Evolutionary conservation across 2,797 vertebrate genomes (phyloP), one percentile per base, ranked within the genome.

Genomic region (Diplodus puntazzo): DNA sequence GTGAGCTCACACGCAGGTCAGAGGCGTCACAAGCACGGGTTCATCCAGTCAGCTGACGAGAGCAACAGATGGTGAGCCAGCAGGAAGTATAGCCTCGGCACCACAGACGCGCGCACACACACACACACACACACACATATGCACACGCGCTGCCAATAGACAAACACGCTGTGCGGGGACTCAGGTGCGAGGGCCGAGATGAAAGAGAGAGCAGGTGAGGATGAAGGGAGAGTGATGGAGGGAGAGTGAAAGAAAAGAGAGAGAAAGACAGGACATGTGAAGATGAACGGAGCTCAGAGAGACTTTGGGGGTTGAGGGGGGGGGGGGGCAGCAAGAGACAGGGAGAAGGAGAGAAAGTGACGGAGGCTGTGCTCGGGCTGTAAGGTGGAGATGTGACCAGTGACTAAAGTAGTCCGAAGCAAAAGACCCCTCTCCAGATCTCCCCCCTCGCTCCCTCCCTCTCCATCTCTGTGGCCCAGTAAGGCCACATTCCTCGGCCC

Each of bases 51-150:
- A 92, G 86, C 90, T 92, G 91, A 91, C 25, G 23, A 76, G 50
- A 68, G 87, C 87, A 90, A 90, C 93, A 94, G 92, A 94, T 92
- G 92, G 92, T 30, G 21, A 83, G 89, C 27, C 91, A 89, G 93
- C 89, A 87, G 89, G 91, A 90, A 85, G 87, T 77, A 11, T 49
- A 65, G 75, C 57, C 80, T 70, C 71, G 63, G 54, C 18, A 57
- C 8, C 48, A 4, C 30, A 57, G 76, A 52, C 61, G 21, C 55
- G 27, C 63, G 48, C 43, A 53, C 63, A 34, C 69, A 21, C 65
- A 46, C 34, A 52, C 61, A 39, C 65, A 59, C 74, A 54, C 27
- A 53, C 46, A 5, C 65, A 48, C 55, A 21, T 21, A 8, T 16
- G n/a, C 53, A 30, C 78, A 53, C 59, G 75, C 64, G 49, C 67